Evolutionary conservation across 2,797 vertebrate genomes (phyloP).

Genomic region (Sebastes vulpes): DNA sequence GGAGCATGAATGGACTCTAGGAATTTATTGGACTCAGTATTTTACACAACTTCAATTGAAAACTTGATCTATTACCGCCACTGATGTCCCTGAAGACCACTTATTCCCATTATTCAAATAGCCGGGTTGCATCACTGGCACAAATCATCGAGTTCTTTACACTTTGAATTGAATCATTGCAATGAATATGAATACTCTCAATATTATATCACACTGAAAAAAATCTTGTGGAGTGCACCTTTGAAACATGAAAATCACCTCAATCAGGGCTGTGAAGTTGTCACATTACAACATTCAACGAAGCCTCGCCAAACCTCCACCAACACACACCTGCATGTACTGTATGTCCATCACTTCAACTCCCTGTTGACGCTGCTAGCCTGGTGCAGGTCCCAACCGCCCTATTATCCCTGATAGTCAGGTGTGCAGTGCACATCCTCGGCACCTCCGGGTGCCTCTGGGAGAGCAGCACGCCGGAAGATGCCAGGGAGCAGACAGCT

Average conservation of each 20-base stretch:
- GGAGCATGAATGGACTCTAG: neutral
- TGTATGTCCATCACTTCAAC: conserved; percentile 18
- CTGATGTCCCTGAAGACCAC: neutral
- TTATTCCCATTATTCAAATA: neutral
- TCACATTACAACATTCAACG: neutral
- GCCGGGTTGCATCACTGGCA: neutral
- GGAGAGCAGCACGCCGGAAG: conserved; percentile 34
- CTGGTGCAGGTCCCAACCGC: conserved; percentile 15
- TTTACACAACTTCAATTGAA: neutral
- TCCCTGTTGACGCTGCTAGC: neutral
- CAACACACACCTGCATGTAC: neutral
- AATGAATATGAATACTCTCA: neutral
- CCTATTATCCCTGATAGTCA: conserved; percentile 45
- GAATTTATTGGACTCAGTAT: neutral
- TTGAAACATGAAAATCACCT: neutral
- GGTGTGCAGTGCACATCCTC: conserved; percentile 44
- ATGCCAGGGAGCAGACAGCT: conserved; percentile 67
- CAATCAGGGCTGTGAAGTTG: neutral
- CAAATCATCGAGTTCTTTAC: neutral
- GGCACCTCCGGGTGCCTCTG: conserved; percentile 38
- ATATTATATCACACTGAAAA: neutral
- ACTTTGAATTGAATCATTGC: neutral
- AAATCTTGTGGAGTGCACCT: neutral
- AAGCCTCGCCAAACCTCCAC: neutral
- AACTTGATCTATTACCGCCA: neutral